Base-by-base conservation (phyloP, 2,797 vertebrate genomes). In the Eutrigla gurnardus region DNA sequence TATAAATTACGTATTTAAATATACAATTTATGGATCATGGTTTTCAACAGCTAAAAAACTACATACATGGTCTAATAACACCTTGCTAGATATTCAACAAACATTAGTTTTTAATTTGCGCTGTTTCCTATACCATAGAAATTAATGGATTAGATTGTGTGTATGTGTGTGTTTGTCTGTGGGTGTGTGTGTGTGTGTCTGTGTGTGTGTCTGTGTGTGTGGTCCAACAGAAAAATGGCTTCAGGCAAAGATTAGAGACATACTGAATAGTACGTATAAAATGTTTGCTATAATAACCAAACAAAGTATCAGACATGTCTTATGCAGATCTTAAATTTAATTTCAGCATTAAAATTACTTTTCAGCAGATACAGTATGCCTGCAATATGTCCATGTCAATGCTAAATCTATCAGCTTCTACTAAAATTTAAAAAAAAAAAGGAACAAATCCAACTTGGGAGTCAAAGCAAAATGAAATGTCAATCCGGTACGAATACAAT, bases 401-500 rank as follows among this genome's bases (percentile, higher is more conserved):
- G 15, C 25, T 72, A 73, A 65, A 77, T 75, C 18, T 47, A 59
- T 35, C 59, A 50, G 11, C 49, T n/a, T n/a, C n/a, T 77, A 9
- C 4, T 25, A 25, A 25, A 59, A 15, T 62, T 61, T 70, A 8
- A 61, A 80, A 80, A 61, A 80, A 80, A 73, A 43, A 37, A 52
- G 32, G 5, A 65, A 43, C 18, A 54, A 6, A 46, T 59, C 11
- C 15, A 65, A 66, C 67, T 65, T 49, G 8, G 57, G 43, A 70
- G 65, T 25, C 18, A 78, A 81, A 87, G 25, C 62, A 73, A 76
- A 91, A 84, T 83, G 35, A 74, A 80, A 81, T 73, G 81, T 33
- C 58, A 47, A 46, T 72, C 65, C 50, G 45, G 57, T 77, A 83
- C 75, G 86, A 87, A 73, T 88, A 87, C 81, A 88, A 73, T 86